Base-by-base conservation (phyloP, 2,113 vertebrate species). In the Athene cunicularia region DNA sequence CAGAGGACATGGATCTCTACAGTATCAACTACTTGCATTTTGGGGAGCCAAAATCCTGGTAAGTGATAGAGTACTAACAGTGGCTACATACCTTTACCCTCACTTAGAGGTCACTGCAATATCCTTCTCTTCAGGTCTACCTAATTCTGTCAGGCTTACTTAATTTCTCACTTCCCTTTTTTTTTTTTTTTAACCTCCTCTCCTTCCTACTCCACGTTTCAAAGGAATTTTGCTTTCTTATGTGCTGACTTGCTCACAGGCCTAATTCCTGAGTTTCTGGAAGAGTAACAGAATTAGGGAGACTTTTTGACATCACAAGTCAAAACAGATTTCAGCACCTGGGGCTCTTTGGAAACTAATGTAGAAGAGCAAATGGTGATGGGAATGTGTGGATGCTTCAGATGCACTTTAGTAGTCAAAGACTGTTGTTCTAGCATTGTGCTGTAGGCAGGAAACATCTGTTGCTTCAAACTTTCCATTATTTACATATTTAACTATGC, bases 21-120 rank as follows among this genome's bases (percentile, higher is more conserved):
- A 99, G 99, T 91, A 99, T 99, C 97, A 99, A 99, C 98, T 99
- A 99, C 97, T 98, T 99, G 94, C 99, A 99, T 98, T 99, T 99
- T 22, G 99, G 99, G 84, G 99, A 99, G 97, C 97, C 99, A 50
- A 99, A 99, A 96, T 99, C 99, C 83, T 99, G 99, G 99, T 99
- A 12, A 98, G 99, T 97, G n/a, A 2, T 20, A 11, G 12, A 45
- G 45, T 53, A 9, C 7, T 26, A 7, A 30, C 5, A 16, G 53
- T 23, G 50, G 12, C 50, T 62, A 2, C 0, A 1, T 28, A n/a
- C 50, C 55, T 32, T 33, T 80, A 21, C 20, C 13, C 17, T 60
- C 59, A 2, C 33, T 47, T 41, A 27, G 24, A 6, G 32, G 47
- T 50, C 37, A 7, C 81, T 59, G 4, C 45, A 39, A 6, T 12